These are phyloP conservation scores for Falco berigora DNA, from an alignment of 2,797 vertebrate species.

Conservation along the genomic window DNA sequence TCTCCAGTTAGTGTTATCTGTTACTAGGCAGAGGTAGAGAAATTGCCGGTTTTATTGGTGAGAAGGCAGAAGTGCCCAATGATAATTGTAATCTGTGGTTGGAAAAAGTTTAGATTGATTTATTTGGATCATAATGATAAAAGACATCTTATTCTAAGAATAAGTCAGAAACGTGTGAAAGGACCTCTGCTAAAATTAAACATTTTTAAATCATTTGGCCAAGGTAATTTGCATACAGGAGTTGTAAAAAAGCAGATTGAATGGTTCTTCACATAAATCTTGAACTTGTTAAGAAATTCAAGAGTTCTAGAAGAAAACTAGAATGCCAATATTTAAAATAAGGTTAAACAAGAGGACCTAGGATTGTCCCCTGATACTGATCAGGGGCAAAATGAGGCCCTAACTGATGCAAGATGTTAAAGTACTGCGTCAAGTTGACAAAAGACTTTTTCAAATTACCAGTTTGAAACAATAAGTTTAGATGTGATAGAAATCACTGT, in stretches of 20 bases:
- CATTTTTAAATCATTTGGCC: neutral
- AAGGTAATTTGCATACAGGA: neutral
- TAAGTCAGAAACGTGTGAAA: neutral
- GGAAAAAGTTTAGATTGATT: neutral
- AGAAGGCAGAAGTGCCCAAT: neutral
- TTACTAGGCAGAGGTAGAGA: neutral
- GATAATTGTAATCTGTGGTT: neutral
- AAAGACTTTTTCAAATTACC: neutral
- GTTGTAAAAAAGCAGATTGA: neutral
- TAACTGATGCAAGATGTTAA: neutral
- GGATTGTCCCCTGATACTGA: neutral
- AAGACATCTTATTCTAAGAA: neutral
- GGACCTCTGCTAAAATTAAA: neutral
- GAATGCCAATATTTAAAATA: neutral
- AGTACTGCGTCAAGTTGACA: neutral
- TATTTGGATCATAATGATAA: neutral
- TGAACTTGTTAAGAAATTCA: neutral
- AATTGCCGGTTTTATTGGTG: neutral
- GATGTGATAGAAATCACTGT: neutral
- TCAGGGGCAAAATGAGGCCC: neutral
- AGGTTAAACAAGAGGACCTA: neutral
- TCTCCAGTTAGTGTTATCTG: neutral
- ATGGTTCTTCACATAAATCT: neutral
- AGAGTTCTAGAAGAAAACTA: neutral
- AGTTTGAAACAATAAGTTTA: neutral